These are phyloP conservation scores for Chanos chanos DNA, from an alignment of 2,797 vertebrate species.

Conservation along the genomic window DNA sequence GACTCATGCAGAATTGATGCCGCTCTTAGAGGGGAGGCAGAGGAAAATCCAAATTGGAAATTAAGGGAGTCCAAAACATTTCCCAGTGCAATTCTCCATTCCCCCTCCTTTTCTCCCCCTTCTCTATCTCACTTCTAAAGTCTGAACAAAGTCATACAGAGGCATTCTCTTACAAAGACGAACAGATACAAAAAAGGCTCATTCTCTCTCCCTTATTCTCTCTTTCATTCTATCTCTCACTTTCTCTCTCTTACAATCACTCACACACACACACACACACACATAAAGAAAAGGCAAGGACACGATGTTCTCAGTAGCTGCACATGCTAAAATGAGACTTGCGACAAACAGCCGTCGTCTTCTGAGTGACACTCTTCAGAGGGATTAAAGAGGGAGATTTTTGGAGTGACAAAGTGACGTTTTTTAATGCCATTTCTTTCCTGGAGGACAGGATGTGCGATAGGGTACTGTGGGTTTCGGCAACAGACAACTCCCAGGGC, in stretches of 20 bases:
- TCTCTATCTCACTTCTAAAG: slow-evolving; percentile 10
- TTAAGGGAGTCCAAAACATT: slow-evolving; percentile 31
- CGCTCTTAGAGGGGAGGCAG: slow-evolving; percentile 40
- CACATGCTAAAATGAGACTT: slow-evolving; percentile 42
- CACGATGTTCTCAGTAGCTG: slow-evolving; percentile 31
- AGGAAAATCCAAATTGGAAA: slow-evolving; percentile 47
- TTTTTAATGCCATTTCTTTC: slow-evolving; percentile 13
- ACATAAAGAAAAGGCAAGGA: slow-evolving; percentile 37
- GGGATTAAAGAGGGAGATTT: slow-evolving; percentile 54
- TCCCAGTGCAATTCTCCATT: slow-evolving; percentile 26
- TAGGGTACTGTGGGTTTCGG: slow-evolving; percentile 20
- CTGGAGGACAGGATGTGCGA: slow-evolving; percentile 40
- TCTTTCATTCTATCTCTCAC: background rate
- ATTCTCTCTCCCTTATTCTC: background rate
- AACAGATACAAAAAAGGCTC: slow-evolving; percentile 21
- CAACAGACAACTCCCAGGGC: slow-evolving; percentile 41
- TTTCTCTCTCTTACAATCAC: background rate
- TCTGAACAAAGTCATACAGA: slow-evolving; percentile 32
- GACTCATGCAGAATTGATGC: slow-evolving; percentile 36
- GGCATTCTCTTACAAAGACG: slow-evolving; percentile 18
- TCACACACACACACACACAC: background rate
- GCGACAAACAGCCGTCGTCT: slow-evolving; percentile 47
- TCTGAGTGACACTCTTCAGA: slow-evolving; percentile 45
- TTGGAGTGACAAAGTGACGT: slow-evolving; percentile 2
- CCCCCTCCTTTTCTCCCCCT: slow-evolving; percentile 4